Evolutionary conservation across 2,888 invertebrate genomes (phyloP), one percentile per base, ranked within the genome.

Genomic region (Hymenopus coronatus): DNA sequence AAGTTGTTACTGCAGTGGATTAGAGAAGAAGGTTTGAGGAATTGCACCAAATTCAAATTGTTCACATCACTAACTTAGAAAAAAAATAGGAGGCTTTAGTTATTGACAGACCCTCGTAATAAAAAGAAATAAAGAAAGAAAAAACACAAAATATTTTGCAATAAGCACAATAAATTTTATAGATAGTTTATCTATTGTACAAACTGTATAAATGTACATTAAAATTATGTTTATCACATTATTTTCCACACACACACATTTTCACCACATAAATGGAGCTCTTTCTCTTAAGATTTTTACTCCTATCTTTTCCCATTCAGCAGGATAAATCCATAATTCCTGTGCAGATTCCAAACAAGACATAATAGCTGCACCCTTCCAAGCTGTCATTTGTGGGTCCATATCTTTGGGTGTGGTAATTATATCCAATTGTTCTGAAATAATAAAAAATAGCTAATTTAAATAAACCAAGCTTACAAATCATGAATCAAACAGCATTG

Each of bases 351-450:
- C 99, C 89, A 99, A 93, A 91, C 98, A 98, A 0, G 98, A 97
- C 95, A 99, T 96, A 15, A 99, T 97, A 0, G 98, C 97, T 0
- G 98, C 98, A 0, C 99, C 99, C 93, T 98, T 98, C 99, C 99
- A 99, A 0, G 97, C 95, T 0, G 97, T 97, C 94, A 97, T 96
- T 2, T 97, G 96, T 0, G 98, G 97, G 93, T 98, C 98, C 94
- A 98, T 97, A 92, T 98, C 98, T 93, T 98, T 98, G 0, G 98
- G 97, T 90, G 97, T 96, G 0, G 97, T 97, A 84, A 98, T 97
- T 89, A 98, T 97, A 93, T 98, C 98, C 91, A 98, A 93, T 93
- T 97, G 96, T 92, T 97, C 97, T 94, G 93, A 90, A 88, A 92
- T 91, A 89, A 91, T 84, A 28, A 6, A 81, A 85, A 89, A 84